Evolutionary conservation across 2,888 invertebrate genomes (phyloP).

Genomic region (Acanthosepion pharaonis): DNA sequence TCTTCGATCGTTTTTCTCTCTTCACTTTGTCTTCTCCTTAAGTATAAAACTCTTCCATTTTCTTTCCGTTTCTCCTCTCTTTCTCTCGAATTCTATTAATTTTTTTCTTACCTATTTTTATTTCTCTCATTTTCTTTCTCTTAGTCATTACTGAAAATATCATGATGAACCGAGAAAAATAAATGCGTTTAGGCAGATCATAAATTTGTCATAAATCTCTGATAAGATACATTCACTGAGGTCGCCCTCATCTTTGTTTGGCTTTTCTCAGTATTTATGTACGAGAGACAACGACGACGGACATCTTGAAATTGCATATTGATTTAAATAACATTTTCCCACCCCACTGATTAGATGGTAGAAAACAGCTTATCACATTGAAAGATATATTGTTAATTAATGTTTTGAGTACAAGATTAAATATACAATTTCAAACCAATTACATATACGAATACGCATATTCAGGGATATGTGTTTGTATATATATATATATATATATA

Average conservation of each 20-base stretch:
- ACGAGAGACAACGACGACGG: not conserved
- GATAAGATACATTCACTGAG: not conserved
- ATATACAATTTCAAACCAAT: not conserved
- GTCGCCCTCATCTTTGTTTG: conserved; percentile 10
- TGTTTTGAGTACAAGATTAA: not conserved
- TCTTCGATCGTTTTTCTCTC: not conserved
- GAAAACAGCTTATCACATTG: not conserved
- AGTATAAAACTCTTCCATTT: not conserved
- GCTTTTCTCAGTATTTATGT: conserved; percentile 1
- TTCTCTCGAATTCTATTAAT: not conserved
- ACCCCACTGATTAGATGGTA: not conserved
- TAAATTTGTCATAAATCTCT: not conserved
- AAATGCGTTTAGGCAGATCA: conserved; percentile 20
- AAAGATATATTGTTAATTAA: conserved; percentile 33
- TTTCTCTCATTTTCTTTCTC: not conserved
- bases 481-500: conserved; percentile 33
- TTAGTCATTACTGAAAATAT: not conserved
- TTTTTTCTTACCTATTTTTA: not conserved
- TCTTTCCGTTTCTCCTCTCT: not conserved
- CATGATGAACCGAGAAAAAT: conserved; percentile 21
- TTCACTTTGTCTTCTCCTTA: not conserved
- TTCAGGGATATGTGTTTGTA: not conserved
- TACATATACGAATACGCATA: not conserved
- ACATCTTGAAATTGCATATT: not conserved
- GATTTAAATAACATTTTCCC: not conserved